phyloP scores from a whole-genome alignment of 2,797 vertebrate genomes.

The Artibeus jamaicensis region DNA sequence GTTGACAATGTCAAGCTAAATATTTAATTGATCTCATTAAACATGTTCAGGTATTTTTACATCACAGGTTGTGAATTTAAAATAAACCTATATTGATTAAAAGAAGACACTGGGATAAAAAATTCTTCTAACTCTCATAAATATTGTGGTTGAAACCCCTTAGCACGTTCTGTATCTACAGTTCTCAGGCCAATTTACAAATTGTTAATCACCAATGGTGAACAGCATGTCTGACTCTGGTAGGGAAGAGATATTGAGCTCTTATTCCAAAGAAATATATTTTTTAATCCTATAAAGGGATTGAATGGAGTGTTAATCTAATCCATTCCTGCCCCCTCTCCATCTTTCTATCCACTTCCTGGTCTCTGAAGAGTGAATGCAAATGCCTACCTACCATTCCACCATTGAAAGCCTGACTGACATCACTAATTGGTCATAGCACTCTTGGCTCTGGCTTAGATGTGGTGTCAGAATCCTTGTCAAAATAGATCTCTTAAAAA shows the following conservation, averaged over 20 bases:
- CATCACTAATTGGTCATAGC: neutral
- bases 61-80: constrained; percentile 63
- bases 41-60: constrained; percentile 60
- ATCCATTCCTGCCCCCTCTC: too few species aligned
- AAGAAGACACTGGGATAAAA: constrained; percentile 55
- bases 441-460: neutral
- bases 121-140: constrained; percentile 51
- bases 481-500: neutral
- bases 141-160: constrained; percentile 45
- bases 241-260: neutral
- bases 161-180: constrained; percentile 48
- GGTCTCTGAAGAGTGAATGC: neutral
- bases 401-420: neutral
- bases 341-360: neutral
- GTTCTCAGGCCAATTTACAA: constrained; percentile 53
- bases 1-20: constrained; percentile 73
- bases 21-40: constrained; percentile 74
- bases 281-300: constrained; percentile 25
- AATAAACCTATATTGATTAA: constrained; percentile 68
- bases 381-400: neutral
- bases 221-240: neutral
- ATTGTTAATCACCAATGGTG: constrained; percentile 51
- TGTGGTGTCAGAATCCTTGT: neutral
- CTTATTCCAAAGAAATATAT: neutral
- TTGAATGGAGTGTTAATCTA: neutral